phyloP scores from a whole-genome alignment of 2,797 vertebrate genomes.

The Gallirallus australis region DNA sequence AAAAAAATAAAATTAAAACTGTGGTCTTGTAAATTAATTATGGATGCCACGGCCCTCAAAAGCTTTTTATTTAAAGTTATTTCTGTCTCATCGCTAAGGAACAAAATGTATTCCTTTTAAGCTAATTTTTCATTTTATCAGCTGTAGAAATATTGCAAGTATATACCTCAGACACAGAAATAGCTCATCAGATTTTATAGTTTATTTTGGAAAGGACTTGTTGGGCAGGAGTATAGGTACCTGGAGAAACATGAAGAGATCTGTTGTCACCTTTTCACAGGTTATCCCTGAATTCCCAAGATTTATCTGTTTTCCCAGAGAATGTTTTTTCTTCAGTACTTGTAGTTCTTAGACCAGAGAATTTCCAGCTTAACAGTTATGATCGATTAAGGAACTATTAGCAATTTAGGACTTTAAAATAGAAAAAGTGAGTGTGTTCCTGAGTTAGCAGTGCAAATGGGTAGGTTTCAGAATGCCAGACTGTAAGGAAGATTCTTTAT shows the following conservation, averaged over 20 bases:
- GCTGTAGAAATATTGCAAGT: not conserved
- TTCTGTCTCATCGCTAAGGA: not conserved
- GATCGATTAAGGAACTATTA: not conserved
- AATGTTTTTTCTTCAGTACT: not conserved
- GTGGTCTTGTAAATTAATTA: not conserved
- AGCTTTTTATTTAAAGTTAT: not conserved
- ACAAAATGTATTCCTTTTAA: not conserved
- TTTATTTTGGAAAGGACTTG: not conserved
- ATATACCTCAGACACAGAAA: not conserved
- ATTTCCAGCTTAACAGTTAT: not conserved
- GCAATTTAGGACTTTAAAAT: not conserved
- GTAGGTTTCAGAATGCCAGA: not conserved
- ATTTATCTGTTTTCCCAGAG: accelerated
- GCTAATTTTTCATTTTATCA: not conserved
- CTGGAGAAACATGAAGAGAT: not conserved
- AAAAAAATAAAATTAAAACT: not conserved
- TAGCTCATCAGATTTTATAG: not conserved
- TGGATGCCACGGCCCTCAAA: not conserved
- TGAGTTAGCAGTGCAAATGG: not conserved
- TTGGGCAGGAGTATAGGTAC: not conserved
- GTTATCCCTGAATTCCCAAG: not conserved
- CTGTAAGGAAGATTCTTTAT: not conserved
- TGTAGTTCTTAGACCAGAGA: not conserved
- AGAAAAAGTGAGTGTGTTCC: accelerated
- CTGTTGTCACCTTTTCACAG: not conserved